Conservation (phyloP, 2,113 vertebrate genomes). For the Phainopepla nitens region DNA sequence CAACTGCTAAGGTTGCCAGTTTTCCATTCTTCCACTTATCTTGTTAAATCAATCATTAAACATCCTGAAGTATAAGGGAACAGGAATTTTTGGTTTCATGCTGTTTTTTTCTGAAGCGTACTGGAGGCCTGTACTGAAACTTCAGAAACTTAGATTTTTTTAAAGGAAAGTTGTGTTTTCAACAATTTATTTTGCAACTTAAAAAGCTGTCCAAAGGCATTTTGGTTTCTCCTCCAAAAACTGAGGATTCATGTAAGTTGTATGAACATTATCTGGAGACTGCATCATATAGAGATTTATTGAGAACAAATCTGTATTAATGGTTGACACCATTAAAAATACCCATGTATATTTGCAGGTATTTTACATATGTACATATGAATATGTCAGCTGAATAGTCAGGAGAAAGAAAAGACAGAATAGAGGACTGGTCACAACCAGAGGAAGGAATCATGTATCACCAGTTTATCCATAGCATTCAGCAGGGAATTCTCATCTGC, state of each 20-base stretch:
- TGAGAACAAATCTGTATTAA: not conserved
- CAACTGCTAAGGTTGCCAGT: conserved; percentile 13
- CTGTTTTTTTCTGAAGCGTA: not conserved
- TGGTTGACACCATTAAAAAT: not conserved
- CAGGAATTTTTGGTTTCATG: not conserved
- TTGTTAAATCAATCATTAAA: conserved; percentile 26
- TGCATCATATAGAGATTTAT: not conserved
- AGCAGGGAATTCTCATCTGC: not conserved
- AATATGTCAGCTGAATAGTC: not conserved
- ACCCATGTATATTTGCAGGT: not conserved
- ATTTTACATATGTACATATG: not conserved
- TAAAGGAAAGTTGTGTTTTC: not conserved
- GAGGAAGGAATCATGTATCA: not conserved
- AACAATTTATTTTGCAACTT: not conserved
- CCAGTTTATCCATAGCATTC: not conserved
- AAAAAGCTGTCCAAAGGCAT: not conserved
- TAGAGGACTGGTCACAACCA: not conserved
- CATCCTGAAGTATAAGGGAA: not conserved
- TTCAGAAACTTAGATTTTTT: not conserved
- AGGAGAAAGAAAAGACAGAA: not conserved
- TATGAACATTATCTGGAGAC: not conserved
- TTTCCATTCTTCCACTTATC: conserved; percentile 23
- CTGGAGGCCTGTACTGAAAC: not conserved
- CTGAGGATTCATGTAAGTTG: not conserved
- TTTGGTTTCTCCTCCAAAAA: not conserved